A percentile compares a stretch with the other conserved stretches of the same genome.
These are phyloP conservation scores for Betta splendens DNA, from an alignment of 2,797 vertebrate species.

Conservation along the genomic window DNA sequence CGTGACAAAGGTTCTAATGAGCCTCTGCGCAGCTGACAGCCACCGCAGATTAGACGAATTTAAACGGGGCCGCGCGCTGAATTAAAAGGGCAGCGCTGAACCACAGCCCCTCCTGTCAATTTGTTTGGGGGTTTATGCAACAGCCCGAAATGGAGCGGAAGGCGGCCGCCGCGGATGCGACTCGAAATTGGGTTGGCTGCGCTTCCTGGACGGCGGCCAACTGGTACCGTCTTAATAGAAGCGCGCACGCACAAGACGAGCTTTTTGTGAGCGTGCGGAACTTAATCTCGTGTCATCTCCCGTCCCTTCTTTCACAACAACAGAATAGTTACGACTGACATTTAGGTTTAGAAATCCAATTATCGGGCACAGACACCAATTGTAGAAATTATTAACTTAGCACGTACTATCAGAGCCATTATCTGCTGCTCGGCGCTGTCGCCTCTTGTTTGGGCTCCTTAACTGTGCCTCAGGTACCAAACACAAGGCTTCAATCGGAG, in stretches of 20 bases:
- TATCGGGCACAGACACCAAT: slow-evolving; percentile 20
- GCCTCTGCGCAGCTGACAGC: slow-evolving; percentile 44
- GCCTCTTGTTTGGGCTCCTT: neutral
- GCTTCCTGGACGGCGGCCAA: slow-evolving; percentile 44
- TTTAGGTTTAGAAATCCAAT: slow-evolving; percentile 19
- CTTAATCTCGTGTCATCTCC: slow-evolving; percentile 28
- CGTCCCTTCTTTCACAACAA: slow-evolving; percentile 15
- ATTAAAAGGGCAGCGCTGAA: slow-evolving; percentile 50
- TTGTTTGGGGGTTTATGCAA: slow-evolving; percentile 49
- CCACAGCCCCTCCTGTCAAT: slow-evolving; percentile 23
- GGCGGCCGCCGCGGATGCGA: slow-evolving; percentile 24
- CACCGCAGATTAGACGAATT: slow-evolving; percentile 50
- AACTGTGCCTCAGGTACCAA: neutral
- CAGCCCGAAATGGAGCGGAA: slow-evolving; percentile 42
- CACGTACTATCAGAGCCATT: slow-evolving; percentile 4
- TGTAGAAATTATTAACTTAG: slow-evolving; percentile 10
- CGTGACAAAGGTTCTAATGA: slow-evolving; percentile 61
- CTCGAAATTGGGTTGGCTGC: slow-evolving; percentile 40
- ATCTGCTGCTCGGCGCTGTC: neutral
- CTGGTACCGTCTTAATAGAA: slow-evolving; percentile 52
- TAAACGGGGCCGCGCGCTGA: slow-evolving; percentile 36
- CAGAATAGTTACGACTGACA: slow-evolving; percentile 16
- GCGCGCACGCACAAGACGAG: slow-evolving; percentile 18
- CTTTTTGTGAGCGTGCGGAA: slow-evolving; percentile 24
- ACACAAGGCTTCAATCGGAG: neutral